A percentile compares a stretch with the other conserved stretches of the same genome.
These are phyloP conservation scores for Condylostylus longicornis DNA, from an alignment of 1,140 invertebrate species.

Conservation along the genomic window DNA sequence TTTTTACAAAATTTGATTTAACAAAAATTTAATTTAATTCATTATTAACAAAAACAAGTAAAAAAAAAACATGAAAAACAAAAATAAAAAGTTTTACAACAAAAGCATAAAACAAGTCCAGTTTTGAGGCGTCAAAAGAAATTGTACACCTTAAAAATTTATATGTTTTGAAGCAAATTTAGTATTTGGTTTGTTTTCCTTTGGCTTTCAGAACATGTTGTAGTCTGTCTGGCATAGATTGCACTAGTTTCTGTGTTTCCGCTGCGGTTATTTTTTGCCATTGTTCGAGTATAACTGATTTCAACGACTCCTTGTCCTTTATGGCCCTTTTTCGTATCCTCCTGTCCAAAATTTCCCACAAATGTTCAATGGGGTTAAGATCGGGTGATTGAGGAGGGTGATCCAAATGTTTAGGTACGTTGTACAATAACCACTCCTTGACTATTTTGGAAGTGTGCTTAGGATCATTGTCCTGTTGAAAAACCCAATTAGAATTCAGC, in stretches of 20 bases:
- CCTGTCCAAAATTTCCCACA: constrained; percentile 13
- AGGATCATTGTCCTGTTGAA: constrained; percentile 9
- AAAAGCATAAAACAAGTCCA: too few relatives aligned
- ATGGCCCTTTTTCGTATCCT: constrained; percentile 3
- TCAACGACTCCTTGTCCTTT: constrained; percentile 12
- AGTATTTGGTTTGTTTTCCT: constrained; percentile 16
- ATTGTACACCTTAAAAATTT: too few relatives aligned
- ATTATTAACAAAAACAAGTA: too few relatives aligned
- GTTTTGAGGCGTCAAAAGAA: too few relatives aligned
- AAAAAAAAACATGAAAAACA: too few relatives aligned
- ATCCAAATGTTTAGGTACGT: constrained; percentile 9
- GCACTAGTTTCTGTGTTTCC: constrained; percentile 11
- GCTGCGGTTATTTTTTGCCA: constrained; percentile 11
- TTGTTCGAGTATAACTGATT: constrained; percentile 8
- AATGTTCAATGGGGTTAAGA: constrained; percentile 12
- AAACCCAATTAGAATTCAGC: neutral
- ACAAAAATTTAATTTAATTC: too few relatives aligned
- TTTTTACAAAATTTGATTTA: too few relatives aligned
- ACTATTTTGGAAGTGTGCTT: constrained; percentile 19
- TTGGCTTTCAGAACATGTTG: constrained; percentile 15
- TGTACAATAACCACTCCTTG: constrained; percentile 14
- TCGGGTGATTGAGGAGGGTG: constrained; percentile 19
- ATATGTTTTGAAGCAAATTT: too few relatives aligned
- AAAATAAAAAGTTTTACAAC: too few relatives aligned
- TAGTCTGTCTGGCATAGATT: constrained; percentile 13